Conservation (phyloP, 2,888 invertebrate genomes). For the Parasteatoda lunata region DNA sequence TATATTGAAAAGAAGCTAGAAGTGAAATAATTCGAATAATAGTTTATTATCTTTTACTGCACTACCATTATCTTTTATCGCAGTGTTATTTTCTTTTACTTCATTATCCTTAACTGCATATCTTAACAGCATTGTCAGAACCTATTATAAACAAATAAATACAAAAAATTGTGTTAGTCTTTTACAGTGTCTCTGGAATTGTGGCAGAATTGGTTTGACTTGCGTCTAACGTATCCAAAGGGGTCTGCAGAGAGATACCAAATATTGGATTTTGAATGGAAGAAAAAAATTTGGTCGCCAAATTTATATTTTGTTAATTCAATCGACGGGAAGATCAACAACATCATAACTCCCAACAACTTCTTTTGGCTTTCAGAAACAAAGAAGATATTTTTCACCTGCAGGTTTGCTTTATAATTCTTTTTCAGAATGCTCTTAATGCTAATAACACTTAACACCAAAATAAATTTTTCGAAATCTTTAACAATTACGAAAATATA, state of each 20-base stretch:
- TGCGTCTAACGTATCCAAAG: constrained; percentile 43
- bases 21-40: no score
- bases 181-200: constrained; percentile 57
- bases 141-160: not conserved
- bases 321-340: constrained; percentile 60
- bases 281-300: constrained; percentile 63
- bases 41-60: no score
- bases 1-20: no score
- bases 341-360: constrained; percentile 64
- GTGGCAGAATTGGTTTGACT: constrained; percentile 65
- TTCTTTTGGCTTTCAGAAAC: constrained; percentile 52
- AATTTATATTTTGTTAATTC: constrained; percentile 68
- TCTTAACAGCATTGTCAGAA: no score
- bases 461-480: no score
- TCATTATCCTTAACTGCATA: no score
- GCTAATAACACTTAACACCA: not conserved
- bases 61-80: no score
- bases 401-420: constrained; percentile 42
- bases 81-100: no score
- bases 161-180: constrained; percentile 38
- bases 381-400: constrained; percentile 32
- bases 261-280: constrained; percentile 60
- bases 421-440: not conserved
- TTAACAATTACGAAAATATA: no score
- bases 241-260: constrained; percentile 9